Conservation (phyloP, 2,888 invertebrate species). For the Adelphocoris suturalis region DNA sequence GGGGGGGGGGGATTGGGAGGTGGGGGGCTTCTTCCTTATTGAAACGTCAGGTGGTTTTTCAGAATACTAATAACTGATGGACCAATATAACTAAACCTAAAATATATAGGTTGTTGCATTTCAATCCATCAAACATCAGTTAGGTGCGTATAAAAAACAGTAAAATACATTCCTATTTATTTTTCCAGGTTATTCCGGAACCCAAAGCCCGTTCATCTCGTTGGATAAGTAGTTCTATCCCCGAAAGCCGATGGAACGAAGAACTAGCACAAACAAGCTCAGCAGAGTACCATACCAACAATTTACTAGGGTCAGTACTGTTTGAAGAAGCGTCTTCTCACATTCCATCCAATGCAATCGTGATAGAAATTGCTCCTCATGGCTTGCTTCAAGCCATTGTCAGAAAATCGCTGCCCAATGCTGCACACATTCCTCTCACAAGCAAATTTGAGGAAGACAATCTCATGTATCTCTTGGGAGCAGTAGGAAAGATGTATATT, state of each 20-base stretch:
- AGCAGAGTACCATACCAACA: slow-evolving; percentile 85
- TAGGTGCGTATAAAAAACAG: no score
- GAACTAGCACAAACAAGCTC: slow-evolving; percentile 82
- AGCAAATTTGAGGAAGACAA: slow-evolving; percentile 60
- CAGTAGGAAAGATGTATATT: slow-evolving; percentile 84
- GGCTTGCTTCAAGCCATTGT: slow-evolving; percentile 93
- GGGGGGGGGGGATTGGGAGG: no score
- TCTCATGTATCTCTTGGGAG: slow-evolving; percentile 76
- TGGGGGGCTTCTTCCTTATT: no score
- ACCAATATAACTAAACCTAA: no score
- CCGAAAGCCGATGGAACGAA: slow-evolving; percentile 82
- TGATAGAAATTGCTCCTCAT: slow-evolving; percentile 94
- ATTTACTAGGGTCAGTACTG: slow-evolving; percentile 84
- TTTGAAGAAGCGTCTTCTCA: slow-evolving; percentile 90
- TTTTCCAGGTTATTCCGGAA: slow-evolving; percentile 79
- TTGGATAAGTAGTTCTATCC: slow-evolving; percentile 85
- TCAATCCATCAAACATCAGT: no score
- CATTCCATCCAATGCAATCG: slow-evolving; percentile 89
- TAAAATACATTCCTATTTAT: no score
- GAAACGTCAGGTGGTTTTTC: no score
- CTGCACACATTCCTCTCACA: slow-evolving; percentile 68
- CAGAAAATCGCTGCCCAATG: slow-evolving; percentile 83
- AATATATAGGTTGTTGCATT: no score
- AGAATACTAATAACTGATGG: no score
- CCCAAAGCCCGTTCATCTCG: slow-evolving; percentile 81